Base-by-base conservation (phyloP, 2,113 vertebrate genomes). In the Rhinoderma darwinii region DNA sequence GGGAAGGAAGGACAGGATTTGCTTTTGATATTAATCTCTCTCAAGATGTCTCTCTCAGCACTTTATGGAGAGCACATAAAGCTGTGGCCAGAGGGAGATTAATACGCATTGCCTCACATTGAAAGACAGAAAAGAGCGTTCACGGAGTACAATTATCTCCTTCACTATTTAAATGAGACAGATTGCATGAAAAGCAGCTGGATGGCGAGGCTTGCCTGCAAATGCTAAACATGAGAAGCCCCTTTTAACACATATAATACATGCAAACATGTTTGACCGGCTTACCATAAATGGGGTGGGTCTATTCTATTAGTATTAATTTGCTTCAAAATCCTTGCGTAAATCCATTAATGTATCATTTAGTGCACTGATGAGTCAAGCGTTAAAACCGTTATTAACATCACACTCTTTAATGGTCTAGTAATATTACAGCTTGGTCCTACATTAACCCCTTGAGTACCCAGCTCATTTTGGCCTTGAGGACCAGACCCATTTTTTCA, bases 21-120 rank as follows among this genome's bases (percentile, higher is more conserved):
- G 54, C 56, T 85, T 77, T 85, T 66, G 27, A 85, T 85, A 85
- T 77, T 85, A 85, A 85, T 84, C 83, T 84, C 54, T 63, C 72
- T 76, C 72, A 72, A 63, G 83, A 84, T 84, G 51, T 84, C 83
- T 77, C 56, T 76, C 73, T 76, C 72, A 84, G 73, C 83, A 84
- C 72, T 77, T 77, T 84, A 77, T 84, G 51, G 51, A 61, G 63
- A 84, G 72, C 54, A 63, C 72, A 84, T 63, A 84, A 76, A 84
- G 83, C 73, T 76, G 73, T 77, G 73, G 73, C 83, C 83, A 77
- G 72, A 84, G 83, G 72, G 83, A 84, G 74, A 77, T 84, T 76
- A 84, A 84, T 84, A 76, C 37, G 51, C 70, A 75, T 83, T 75
- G 83, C 70, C 47, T 75, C 83, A 75, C 75, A 17, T 25, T 77